phyloP scores from a whole-genome alignment of 2,888 invertebrate genomes.

The Orgyia antiqua region DNA sequence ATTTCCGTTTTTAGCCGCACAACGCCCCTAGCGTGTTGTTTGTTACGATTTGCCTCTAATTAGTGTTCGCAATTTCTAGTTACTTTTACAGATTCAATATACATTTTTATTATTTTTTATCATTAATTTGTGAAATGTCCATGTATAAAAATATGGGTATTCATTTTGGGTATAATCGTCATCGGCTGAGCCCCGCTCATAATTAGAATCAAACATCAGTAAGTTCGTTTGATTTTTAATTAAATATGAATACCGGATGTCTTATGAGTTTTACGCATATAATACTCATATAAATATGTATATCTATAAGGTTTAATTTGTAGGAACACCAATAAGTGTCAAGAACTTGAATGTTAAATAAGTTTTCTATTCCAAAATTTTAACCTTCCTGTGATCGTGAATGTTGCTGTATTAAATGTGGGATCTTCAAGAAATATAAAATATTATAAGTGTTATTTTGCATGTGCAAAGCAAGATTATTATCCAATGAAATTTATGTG shows the following conservation, averaged over 20 bases:
- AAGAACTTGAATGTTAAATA: constrained; percentile 52
- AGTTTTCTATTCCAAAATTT: constrained; percentile 73
- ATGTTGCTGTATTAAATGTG: constrained; percentile 66
- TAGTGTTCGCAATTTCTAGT: too few species aligned
- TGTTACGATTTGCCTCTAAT: too few species aligned
- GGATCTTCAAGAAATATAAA: constrained; percentile 61
- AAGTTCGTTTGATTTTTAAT: too few species aligned
- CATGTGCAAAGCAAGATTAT: constrained; percentile 44
- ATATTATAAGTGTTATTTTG: constrained; percentile 71
- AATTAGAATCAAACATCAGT: too few species aligned
- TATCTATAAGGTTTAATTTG: constrained; percentile 52
- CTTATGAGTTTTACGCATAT: constrained; percentile 35
- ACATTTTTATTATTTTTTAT: too few species aligned
- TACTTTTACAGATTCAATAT: too few species aligned
- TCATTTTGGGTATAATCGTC: too few species aligned
- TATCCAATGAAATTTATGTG: constrained; percentile 62
- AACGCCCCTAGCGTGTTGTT: too few species aligned
- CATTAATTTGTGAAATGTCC: too few species aligned
- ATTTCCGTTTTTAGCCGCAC: too few species aligned
- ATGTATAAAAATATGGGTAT: too few species aligned
- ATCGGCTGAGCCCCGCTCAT: too few species aligned
- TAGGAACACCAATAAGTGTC: constrained; percentile 61
- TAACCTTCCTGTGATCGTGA: constrained; percentile 74
- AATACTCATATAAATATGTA: constrained; percentile 47
- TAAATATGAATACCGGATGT: constrained; percentile 26